Percentiles rank a stretch among this genome's conserved stretches.
Evolutionary conservation across 2,888 invertebrate species (phyloP).

Genomic region (Auanema freiburgensis): DNA sequence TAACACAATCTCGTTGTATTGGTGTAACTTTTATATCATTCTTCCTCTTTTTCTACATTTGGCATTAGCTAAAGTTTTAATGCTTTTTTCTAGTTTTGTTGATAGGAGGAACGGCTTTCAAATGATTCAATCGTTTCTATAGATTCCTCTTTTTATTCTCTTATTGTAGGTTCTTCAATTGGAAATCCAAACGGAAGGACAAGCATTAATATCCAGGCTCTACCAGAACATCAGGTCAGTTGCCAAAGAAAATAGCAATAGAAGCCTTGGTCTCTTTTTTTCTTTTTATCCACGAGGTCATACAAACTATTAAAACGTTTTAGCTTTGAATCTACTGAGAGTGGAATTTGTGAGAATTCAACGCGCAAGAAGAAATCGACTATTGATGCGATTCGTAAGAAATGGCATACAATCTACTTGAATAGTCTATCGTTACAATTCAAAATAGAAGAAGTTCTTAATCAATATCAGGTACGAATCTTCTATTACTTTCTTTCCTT

Average conservation of each 20-base stretch:
- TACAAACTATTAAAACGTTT: neutral
- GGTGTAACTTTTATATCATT: neutral
- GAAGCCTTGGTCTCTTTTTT: no score
- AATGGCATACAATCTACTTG: constrained; percentile 44
- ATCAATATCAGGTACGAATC: constrained; percentile 31
- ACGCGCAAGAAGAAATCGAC: constrained; percentile 22
- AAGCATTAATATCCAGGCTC: constrained; percentile 36
- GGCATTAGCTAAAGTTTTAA: neutral
- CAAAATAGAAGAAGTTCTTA: constrained; percentile 39
- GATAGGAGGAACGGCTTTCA: neutral
- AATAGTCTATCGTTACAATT: constrained; percentile 42
- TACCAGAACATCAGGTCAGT: constrained; percentile 29
- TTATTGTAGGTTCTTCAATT: constrained; percentile 46
- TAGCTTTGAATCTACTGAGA: constrained; percentile 9
- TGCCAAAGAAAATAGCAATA: no score
- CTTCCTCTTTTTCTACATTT: neutral
- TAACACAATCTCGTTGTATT: neutral
- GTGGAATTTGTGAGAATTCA: constrained; percentile 5
- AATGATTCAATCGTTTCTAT: neutral
- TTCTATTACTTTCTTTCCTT: neutral
- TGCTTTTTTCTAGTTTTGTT: neutral
- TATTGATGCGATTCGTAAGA: constrained; percentile 41
- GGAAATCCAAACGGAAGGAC: constrained; percentile 53
- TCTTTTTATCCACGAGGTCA: no score
- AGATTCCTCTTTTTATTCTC: neutral